These are phyloP conservation scores for Ploceus nigricollis DNA, from an alignment of 2,113 vertebrate species.

Conservation along the genomic window DNA sequence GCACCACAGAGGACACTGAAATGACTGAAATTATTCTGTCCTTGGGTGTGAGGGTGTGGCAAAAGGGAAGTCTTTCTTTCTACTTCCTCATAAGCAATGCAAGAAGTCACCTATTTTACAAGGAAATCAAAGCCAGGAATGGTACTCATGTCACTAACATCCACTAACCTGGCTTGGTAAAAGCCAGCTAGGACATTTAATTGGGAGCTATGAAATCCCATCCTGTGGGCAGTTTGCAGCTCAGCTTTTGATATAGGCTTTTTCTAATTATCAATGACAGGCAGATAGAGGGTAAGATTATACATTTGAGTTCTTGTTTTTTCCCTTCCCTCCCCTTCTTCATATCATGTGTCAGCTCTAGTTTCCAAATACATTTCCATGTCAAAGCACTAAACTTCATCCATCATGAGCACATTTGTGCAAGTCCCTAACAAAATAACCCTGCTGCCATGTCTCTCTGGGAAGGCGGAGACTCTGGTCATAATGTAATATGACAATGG, in stretches of 20 bases:
- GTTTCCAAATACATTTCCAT: constrained; percentile 16
- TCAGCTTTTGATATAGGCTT: constrained; percentile 24
- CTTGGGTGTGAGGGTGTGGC: neutral
- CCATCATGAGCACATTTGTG: constrained; percentile 19
- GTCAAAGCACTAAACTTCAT: constrained; percentile 48
- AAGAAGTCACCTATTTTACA: neutral
- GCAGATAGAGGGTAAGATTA: constrained; percentile 19
- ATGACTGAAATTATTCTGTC: neutral
- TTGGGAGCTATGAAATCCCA: neutral
- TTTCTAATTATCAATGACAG: constrained; percentile 58
- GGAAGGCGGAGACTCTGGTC: constrained; percentile 37
- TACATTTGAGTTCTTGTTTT: constrained; percentile 7
- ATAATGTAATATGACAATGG: constrained; percentile 69
- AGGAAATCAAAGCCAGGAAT: neutral
- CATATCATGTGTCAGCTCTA: constrained; percentile 20
- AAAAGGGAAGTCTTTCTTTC: neutral
- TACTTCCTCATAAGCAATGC: neutral
- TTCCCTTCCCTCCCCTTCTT: neutral
- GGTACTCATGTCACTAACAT: neutral
- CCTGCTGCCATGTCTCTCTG: constrained; percentile 21
- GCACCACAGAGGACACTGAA: neutral
- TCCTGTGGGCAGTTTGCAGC: neutral
- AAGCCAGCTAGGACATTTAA: neutral
- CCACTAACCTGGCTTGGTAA: neutral
- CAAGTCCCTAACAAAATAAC: constrained; percentile 24